Conservation (phyloP, 2,888 invertebrate genomes). For the Crematogaster levior region DNA sequence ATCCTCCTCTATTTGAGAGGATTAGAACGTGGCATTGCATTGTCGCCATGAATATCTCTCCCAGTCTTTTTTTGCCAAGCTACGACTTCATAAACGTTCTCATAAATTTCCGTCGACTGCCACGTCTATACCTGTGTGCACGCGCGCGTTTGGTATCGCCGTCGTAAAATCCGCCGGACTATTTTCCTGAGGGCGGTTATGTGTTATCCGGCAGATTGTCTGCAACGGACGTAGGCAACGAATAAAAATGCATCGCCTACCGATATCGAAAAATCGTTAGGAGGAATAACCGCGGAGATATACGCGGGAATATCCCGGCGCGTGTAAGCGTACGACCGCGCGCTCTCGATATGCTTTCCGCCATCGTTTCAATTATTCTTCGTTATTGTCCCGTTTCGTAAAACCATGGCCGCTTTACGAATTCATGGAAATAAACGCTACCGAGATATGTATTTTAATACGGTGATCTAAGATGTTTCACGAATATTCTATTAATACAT, state of each 20-base stretch:
- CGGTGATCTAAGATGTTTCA: background rate
- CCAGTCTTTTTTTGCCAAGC: slow-evolving; percentile 37
- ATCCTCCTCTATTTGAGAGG: slow-evolving; percentile 60
- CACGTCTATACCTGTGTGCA: slow-evolving; percentile 1
- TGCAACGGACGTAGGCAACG: slow-evolving; percentile 65
- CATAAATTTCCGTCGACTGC: slow-evolving; percentile 68
- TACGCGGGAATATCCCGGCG: slow-evolving; percentile 45
- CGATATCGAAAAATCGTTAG: slow-evolving; percentile 77
- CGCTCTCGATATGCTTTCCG: slow-evolving; percentile 39
- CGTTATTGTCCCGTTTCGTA: slow-evolving; percentile 69
- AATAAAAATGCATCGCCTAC: slow-evolving; percentile 74
- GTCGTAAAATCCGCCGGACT: slow-evolving; percentile 66
- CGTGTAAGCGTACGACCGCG: slow-evolving; percentile 27
- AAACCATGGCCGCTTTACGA: slow-evolving; percentile 54
- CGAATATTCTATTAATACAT: background rate
- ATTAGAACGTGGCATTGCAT: slow-evolving; percentile 65
- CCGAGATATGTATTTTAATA: background rate
- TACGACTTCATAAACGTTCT: slow-evolving; percentile 74
- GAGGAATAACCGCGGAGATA: slow-evolving; percentile 68
- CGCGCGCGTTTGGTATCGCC: slow-evolving; percentile 35
- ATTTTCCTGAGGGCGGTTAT: slow-evolving; percentile 71
- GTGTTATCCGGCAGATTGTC: slow-evolving; percentile 75
- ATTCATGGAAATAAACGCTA: slow-evolving; percentile 37
- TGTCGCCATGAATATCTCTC: slow-evolving; percentile 66
- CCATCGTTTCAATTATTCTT: slow-evolving; percentile 75